A percentile compares a stretch with the other conserved stretches of the same genome.
Conservation (phyloP, 2,113 vertebrate genomes). For the Probosciger aterrimus region DNA sequence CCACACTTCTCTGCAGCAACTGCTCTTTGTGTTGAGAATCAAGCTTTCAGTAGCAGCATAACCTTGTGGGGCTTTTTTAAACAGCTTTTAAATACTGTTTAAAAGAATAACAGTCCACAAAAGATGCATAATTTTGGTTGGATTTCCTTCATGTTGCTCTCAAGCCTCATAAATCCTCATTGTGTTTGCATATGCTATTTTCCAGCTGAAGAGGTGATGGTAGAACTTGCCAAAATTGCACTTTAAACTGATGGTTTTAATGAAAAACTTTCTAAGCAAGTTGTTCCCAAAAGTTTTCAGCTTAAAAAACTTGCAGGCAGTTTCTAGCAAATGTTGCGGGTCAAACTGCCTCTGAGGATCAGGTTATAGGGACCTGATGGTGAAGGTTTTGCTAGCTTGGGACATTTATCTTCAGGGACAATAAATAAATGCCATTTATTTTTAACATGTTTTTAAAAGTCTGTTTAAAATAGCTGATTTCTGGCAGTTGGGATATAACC, state of each 20-base stretch:
- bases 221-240: neutral
- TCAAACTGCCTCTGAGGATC: neutral
- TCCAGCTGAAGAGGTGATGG: neutral
- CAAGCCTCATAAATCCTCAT: constrained; percentile 3
- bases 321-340: neutral
- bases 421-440: neutral
- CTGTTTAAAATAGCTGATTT: neutral
- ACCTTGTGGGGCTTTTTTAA: neutral
- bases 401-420: neutral
- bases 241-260: neutral
- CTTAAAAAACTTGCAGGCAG: neutral
- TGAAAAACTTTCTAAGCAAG: neutral
- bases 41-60: neutral
- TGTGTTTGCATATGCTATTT: neutral
- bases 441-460: neutral
- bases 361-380: neutral
- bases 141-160: neutral
- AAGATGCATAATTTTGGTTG: neutral
- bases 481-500: neutral
- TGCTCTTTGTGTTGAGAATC: neutral
- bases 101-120: neutral
- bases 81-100: neutral
- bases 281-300: neutral
- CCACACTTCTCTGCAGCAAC: neutral
- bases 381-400: neutral